phyloP scores from a whole-genome alignment of 1,140 invertebrate genomes.

The Drosophila arizonae region DNA sequence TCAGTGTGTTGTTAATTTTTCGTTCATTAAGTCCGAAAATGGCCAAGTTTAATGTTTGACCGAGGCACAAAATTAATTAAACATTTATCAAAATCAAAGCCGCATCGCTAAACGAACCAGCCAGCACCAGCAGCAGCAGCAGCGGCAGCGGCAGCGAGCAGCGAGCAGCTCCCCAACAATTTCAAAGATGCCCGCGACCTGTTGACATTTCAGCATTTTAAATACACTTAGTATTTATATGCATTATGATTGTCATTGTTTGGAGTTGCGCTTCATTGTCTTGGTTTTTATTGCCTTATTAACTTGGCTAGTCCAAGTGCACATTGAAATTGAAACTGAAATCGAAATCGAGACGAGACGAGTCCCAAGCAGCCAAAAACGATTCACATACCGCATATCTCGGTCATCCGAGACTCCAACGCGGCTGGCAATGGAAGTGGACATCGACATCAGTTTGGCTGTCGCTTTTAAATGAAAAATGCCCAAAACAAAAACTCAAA shows the following conservation, averaged over 20 bases:
- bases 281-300: constrained; percentile 49
- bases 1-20: constrained; percentile 79
- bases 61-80: constrained; percentile 80
- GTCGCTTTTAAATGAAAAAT: constrained; percentile 79
- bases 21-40: constrained; percentile 79
- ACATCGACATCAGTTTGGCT: constrained; percentile 74
- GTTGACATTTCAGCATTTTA: constrained; percentile 66
- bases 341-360: constrained; percentile 35
- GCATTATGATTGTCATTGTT: constrained; percentile 64
- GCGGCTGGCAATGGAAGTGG: constrained; percentile 58
- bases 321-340: constrained; percentile 52
- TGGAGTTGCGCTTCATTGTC: constrained; percentile 51
- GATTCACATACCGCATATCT: constrained; percentile 58
- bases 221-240: constrained; percentile 27
- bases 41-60: constrained; percentile 77
- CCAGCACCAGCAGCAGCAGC: constrained; percentile 8
- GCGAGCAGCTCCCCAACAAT: constrained; percentile 17
- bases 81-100: constrained; percentile 81
- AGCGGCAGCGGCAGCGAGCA: constrained; percentile 18
- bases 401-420: constrained; percentile 18
- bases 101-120: constrained; percentile 40
- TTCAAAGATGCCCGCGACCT: constrained; percentile 14
- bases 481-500: constrained; percentile 54
- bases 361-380: constrained; percentile 51
- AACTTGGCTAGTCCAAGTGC: constrained; percentile 41